Base-by-base conservation (phyloP, 2,797 vertebrate species). In the Malacoctenus gilli region DNA sequence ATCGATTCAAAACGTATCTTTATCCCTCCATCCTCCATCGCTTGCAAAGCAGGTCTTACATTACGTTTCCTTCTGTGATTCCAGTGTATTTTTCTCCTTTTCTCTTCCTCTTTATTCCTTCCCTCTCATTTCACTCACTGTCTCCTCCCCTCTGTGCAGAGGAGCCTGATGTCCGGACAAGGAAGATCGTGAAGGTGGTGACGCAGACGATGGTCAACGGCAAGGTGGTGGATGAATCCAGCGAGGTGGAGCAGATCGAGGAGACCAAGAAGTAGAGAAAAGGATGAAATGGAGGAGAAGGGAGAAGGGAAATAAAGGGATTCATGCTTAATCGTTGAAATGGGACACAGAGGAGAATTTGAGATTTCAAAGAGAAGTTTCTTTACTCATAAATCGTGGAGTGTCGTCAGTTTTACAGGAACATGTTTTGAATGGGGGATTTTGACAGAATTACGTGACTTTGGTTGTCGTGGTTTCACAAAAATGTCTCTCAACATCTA, bases 141-240 rank as follows among this genome's bases (percentile, higher is more conserved):
- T 47, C 53, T 4, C 14, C 1, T 28, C 43, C 19, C 18, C 41
- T 40, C 14, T 39, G 39, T 41, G 30, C 86, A 93, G 92, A 88
- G 40, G 91, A 93, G 72, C 92, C 92, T 8, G 92, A 94, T 0
- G 88, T 94, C 42, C 89, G 91, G 66, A 94, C 93, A 82, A 91
- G 93, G 80, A 94, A 93, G 77, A 93, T 94, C 2, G 91, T 94
- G 68, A 94, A 93, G 76, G 92, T 92, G 67, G 92, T 94, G 74
- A 94, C 93, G n/a, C 92, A 94, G 81, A 94, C 93, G 4, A 91
- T 94, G 89, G 53, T 94, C 76, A 91, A 94, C 18, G 93, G 93
- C 25, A 92, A 93, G 65, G 91, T 94, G 77, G 91, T 94, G 79
- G 91, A 92, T 1, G 93, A 94, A 46, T 91, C 91, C 55, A 93